Evolutionary conservation across 2,888 invertebrate species (phyloP), one percentile per base, ranked within the genome.

Genomic region (Drosophila histrio): DNA sequence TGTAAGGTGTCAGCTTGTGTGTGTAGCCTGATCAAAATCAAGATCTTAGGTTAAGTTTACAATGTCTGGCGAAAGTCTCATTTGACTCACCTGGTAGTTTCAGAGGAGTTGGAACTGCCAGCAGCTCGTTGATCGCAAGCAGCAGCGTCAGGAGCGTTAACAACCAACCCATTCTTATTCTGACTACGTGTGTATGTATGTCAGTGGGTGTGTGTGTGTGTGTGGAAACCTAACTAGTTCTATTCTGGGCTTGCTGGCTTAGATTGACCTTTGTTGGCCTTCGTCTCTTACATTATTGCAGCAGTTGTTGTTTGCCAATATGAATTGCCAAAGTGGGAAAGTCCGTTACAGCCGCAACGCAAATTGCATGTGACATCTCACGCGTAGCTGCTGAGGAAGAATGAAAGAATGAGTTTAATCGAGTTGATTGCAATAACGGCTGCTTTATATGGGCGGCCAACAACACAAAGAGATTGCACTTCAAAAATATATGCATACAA

Each of bases 1-100:
- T 95, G 93, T 95, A 96, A 73, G 96, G 95, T 89, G 95, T 95
- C 90, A 96, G 82, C 66, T 85, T 90, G 76, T 89, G 87, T 77
- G 90, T 93, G 76, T 95, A 92, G 91, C 95, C 95, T 53, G 6
- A 50, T 46, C 13, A 49, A n/a, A 9, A 41, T 26, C 7, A 39
- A 49, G 22, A 36, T 57, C 13, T 22, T 8, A 47, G 13, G 22
- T 61, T 54, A 30, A 15, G 21, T 24, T 17, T 28, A 30, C 15
- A 30, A n/a, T 7, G 22, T 38, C 15, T 30, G 28, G 34, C 26
- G 39, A 58, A 54, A 34, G 46, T 70, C 17, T 6, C 30, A 34
- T 54, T 43, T 15, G 19, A 82, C 86, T 91, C 76, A 92, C 91
- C 91, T 88, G 91, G 91, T 77, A 91, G 78, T 79, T 91, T 90